Evolutionary conservation across 2,113 vertebrate genomes (phyloP).

Genomic region (Cheilinus undulatus): DNA sequence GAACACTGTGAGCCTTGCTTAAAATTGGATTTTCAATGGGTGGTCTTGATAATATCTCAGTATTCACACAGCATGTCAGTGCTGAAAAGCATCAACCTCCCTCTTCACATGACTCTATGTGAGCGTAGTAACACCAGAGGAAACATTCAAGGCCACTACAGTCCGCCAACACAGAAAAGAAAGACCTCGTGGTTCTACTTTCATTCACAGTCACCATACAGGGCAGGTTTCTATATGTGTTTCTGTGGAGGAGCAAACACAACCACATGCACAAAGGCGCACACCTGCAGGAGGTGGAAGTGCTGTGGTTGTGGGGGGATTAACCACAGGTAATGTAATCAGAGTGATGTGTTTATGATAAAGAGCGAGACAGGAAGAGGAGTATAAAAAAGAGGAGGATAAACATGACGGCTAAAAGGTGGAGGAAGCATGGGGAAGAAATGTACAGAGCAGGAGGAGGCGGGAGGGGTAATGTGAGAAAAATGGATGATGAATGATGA

Average conservation of each 20-base stretch:
- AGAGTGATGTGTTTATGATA: slow-evolving; percentile 75
- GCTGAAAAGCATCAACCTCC: slow-evolving; percentile 20
- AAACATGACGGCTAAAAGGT: slow-evolving; percentile 31
- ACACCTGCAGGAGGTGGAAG: slow-evolving; percentile 46
- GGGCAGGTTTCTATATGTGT: slow-evolving; percentile 6
- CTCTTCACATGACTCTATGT: slow-evolving; percentile 14
- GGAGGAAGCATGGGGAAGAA: slow-evolving; percentile 12
- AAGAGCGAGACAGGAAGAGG: slow-evolving; percentile 50
- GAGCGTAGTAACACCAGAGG: slow-evolving; percentile 41
- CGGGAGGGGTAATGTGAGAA: slow-evolving; percentile 11
- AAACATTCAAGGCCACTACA: slow-evolving; percentile 47
- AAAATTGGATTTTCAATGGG: slow-evolving; percentile 1
- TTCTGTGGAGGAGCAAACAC: slow-evolving; percentile 2
- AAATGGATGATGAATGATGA: slow-evolving; percentile 58
- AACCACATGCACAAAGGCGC: not conserved
- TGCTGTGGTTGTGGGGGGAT: slow-evolving; percentile 54
- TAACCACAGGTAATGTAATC: slow-evolving; percentile 69
- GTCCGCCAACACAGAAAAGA: not conserved
- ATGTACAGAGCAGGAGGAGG: slow-evolving; percentile 18
- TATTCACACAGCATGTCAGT: slow-evolving; percentile 16
- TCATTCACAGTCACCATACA: slow-evolving; percentile 22
- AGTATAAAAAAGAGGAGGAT: slow-evolving; percentile 24
- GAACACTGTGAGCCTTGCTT: not conserved
- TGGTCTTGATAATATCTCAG: slow-evolving; percentile 10
- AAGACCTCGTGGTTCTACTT: slow-evolving; percentile 5